Base-by-base conservation (phyloP, 2,888 invertebrate species). In the Alloscopus bannaensis region DNA sequence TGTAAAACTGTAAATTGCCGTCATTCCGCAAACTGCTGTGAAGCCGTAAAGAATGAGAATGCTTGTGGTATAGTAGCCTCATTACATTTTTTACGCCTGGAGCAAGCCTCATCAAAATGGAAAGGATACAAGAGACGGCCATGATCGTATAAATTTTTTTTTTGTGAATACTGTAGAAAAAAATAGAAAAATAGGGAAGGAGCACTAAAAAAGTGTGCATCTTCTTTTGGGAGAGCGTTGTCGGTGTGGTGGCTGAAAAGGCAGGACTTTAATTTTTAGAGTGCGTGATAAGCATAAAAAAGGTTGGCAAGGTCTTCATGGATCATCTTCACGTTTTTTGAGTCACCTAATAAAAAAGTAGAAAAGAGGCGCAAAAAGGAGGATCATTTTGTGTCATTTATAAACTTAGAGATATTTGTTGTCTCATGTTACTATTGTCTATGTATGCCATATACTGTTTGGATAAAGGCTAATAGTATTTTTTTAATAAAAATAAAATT, bases 331-430 rank as follows among this genome's bases (percentile, higher is more conserved):
- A 55, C 55, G 55, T 28, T 55, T 55, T 55, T 26, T 47, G 24
- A 55, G 24, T 55, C 55, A 55, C 55, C 24, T 28, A n/a, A 55
- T 55, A 55, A 55, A 55, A 55, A 55, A 55, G 26, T 55, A 55
- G 55, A 55, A 55, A 18, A 2, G 50, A 50, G 20, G 13, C 6
- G 13, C 36, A 8, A 8, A 36, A 13, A 36, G 36, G 36, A 36
- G 6, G 13, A 36, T n/a, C n/a, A n/a, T n/a, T n/a, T n/a, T n/a
- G n/a, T n/a, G n/a, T n/a, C n/a, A n/a, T n/a, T n/a, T n/a, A n/a
- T n/a, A n/a, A n/a, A n/a, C n/a, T n/a, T n/a, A n/a, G n/a, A n/a
- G n/a, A n/a, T n/a, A n/a, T n/a, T n/a, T n/a, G n/a, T n/a, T n/a
- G n/a, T n/a, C n/a, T n/a, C n/a, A n/a, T n/a, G n/a, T n/a, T n/a